Evolutionary conservation across 2,113 vertebrate genomes (phyloP), one percentile per base, ranked within the genome.

Genomic region (Hypocryptadius cinnamomeus): DNA sequence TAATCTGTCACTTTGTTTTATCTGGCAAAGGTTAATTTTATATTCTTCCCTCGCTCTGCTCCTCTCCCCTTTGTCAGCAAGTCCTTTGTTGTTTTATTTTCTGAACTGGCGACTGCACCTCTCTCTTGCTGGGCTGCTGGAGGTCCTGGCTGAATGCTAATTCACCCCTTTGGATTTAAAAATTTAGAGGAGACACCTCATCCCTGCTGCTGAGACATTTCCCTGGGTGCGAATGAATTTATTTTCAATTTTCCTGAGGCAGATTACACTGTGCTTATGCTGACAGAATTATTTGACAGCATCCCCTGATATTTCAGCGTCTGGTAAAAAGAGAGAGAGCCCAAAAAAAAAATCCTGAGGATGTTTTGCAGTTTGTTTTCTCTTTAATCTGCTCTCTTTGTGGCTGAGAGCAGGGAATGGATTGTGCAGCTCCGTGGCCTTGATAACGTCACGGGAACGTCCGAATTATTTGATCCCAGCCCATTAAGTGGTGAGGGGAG

Each of bases 231-330:
- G 4, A 39, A 42, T 8, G 28, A 40, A 2, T 87, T 94, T 59
- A 8, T 87, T 89, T 85, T 40, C 91, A 37, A 2, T 63, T 35
- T 69, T 83, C 91, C 64, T 22, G 24, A 33, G 90, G 83, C 87
- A 78, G 94, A 68, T 95, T 53, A 74, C 19, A 11, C 60, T n/a
- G 3, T 35, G 85, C 56, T 89, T 59, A 23, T 10, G 64, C 71
- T 73, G 87, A 77, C 76, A 68, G 90, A 92, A 90, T 84, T 94
- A 64, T 91, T 88, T 94, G 95, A 90, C 91, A 86, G 93, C 82
- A 57, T 91, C 89, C 87, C 82, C 64, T 88, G 90, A 86, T 95
- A 70, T 16, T 94, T 92, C 65, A 30, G 78, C 13, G 2, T 37
- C 65, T 30, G 48, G 40, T 19, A 30, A 45, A 86, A 28, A 56